Evolutionary conservation across 2,113 vertebrate species (phyloP).

Genomic region (Thymallus thymallus): DNA sequence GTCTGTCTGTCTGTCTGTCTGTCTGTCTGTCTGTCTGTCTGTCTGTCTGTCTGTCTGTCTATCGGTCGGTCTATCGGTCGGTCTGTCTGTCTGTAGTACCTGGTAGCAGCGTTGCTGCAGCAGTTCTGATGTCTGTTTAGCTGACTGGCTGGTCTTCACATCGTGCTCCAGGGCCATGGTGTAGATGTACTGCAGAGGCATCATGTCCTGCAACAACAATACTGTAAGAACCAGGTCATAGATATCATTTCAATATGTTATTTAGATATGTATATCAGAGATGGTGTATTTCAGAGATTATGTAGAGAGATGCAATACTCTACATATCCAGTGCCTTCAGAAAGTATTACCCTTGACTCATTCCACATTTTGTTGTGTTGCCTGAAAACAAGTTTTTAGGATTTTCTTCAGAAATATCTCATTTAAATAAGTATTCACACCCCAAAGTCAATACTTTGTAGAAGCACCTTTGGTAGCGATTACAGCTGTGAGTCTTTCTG

Average conservation of each 20-base stretch:
- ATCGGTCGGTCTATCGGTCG: not conserved
- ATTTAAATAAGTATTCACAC: no score
- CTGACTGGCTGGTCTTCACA: constrained; percentile 68
- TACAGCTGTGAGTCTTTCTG: no score
- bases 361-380: no score
- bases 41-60: not conserved
- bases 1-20: not conserved
- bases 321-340: no score
- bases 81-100: constrained; percentile 55
- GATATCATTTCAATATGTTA: not conserved
- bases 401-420: no score
- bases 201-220: constrained; percentile 69
- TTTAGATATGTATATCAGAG: no score
- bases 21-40: not conserved
- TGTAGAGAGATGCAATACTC: no score
- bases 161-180: constrained; percentile 85
- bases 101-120: constrained; percentile 86
- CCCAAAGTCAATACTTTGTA: no score
- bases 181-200: constrained; percentile 86
- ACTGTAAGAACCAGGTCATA: not conserved
- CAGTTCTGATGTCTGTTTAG: constrained; percentile 68
- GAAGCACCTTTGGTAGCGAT: no score
- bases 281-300: no score
- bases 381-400: no score
- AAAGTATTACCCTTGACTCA: no score